Percentiles rank a stretch among this genome's conserved stretches.
These are phyloP conservation scores for Boleophthalmus pectinirostris DNA, from an alignment of 2,113 vertebrate species.

Conservation along the genomic window DNA sequence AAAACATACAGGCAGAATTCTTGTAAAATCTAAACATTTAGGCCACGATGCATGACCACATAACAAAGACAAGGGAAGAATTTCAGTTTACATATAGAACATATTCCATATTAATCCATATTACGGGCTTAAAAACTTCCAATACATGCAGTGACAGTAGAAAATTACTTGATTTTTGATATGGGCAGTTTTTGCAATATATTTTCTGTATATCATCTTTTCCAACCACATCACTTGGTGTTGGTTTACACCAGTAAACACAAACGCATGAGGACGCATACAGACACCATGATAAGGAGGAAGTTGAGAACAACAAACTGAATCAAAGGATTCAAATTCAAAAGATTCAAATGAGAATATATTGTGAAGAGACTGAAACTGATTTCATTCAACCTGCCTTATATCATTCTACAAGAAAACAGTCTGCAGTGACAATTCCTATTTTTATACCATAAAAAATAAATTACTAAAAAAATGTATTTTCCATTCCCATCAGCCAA, in stretches of 20 bases:
- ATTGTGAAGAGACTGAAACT: constrained; percentile 13
- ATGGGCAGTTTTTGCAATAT: background rate
- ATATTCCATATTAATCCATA: background rate
- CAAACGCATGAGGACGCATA: constrained; percentile 39
- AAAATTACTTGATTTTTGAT: background rate
- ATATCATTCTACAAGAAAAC: constrained; percentile 22
- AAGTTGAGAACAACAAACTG: constrained; percentile 33
- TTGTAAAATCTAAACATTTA: constrained; percentile 2
- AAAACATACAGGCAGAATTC: background rate
- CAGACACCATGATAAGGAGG: constrained; percentile 31
- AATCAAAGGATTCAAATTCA: constrained; percentile 8
- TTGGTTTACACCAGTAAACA: constrained; percentile 29
- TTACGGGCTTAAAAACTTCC: constrained; percentile 12
- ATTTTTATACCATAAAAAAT: constrained; percentile 63
- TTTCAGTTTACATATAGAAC: background rate
- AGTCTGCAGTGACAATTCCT: constrained; percentile 38
- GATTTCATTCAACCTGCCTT: constrained; percentile 15
- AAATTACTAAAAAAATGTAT: constrained; percentile 71
- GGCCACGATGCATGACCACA: constrained; percentile 22
- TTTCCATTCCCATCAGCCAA: constrained; percentile 48
- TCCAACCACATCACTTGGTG: constrained; percentile 20
- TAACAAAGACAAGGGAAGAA: background rate
- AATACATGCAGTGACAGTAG: background rate
- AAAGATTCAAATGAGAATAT: constrained; percentile 14
- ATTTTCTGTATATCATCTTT: constrained; percentile 4